Evolutionary conservation across 2,113 vertebrate genomes (phyloP), one percentile per base, ranked within the genome.

Genomic region (Lepus europaeus): DNA sequence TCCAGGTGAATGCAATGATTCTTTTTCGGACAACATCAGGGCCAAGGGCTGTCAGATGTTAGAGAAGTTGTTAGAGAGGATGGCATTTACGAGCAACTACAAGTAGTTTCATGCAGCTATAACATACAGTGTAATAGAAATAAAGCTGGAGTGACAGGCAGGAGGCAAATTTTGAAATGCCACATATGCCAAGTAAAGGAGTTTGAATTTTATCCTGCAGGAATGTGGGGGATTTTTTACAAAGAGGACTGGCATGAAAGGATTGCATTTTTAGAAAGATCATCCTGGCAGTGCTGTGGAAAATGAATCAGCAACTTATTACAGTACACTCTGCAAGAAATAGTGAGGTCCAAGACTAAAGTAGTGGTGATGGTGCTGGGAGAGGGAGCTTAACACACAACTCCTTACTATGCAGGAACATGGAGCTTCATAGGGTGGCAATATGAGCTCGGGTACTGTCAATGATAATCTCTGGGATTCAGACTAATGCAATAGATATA

Each of bases 161-260:
- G 78, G 51, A 93, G 78, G 63, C 45, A 88, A 88, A 53, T 78
- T 90, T 94, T 72, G 45, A 96, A 95, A 96, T 90, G 78, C 25
- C 49, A 69, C 63, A 87, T 31, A 84, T 49, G 36, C 85, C 86
- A 94, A 39, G 91, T 81, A 27, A 95, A 92, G 80, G 36, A 89
- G 49, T 73, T 69, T 83, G 27, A 92, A 64, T 69, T 92, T 95
- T 83, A 64, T 91, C 33, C 59, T 74, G 36, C 73, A 85, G n/a
- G 73, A 85, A 79, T 53, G 4, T 31, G 86, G 87, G 81, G 22
- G 13, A 10, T 7, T 66, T 83, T 68, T 39, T 12, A 2, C 45
- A 82, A 89, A 86, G 20, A 77, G 72, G 88, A 77, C 36, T 87
- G 20, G n/a, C 61, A 45, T 33, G 33, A 84, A 84, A 76, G 20